phyloP scores from a whole-genome alignment of 2,113 vertebrate genomes.

The Hydrochoerus hydrochaeris region DNA sequence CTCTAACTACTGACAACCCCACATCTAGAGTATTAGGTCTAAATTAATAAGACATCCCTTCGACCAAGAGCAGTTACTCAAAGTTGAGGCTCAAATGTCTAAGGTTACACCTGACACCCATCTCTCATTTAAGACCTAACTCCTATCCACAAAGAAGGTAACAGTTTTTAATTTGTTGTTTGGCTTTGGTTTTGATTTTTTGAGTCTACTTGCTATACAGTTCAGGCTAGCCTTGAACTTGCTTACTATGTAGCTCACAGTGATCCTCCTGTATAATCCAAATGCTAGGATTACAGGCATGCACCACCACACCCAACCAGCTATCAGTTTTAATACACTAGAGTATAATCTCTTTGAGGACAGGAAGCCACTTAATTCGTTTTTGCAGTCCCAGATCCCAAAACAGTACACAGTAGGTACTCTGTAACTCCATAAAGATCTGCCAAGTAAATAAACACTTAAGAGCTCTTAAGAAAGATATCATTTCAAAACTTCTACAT shows the following conservation, averaged over 20 bases:
- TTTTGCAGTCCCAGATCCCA: slow-evolving; percentile 6
- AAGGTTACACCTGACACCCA: not conserved
- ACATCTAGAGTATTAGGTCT: not conserved
- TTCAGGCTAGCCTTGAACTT: not conserved
- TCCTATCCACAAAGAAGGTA: not conserved
- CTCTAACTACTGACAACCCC: not conserved
- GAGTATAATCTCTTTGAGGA: not conserved
- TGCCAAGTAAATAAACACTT: not conserved
- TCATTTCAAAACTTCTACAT: not conserved
- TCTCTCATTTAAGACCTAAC: not conserved
- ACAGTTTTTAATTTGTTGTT: not conserved
- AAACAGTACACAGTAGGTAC: not conserved
- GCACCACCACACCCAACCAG: not conserved
- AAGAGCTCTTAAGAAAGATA: not conserved
- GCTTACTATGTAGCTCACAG: not conserved
- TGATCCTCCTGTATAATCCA: not conserved
- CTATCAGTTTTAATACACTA: not conserved
- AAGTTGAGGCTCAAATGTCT: not conserved
- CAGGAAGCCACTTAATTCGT: not conserved
- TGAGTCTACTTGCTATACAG: not conserved
- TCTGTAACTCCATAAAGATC: not conserved
- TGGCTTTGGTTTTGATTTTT: not conserved
- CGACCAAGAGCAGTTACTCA: not conserved
- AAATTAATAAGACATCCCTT: not conserved
- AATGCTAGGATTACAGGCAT: not conserved